Base-by-base conservation (phyloP, 2,113 vertebrate genomes). In the Syrmaticus mikado region DNA sequence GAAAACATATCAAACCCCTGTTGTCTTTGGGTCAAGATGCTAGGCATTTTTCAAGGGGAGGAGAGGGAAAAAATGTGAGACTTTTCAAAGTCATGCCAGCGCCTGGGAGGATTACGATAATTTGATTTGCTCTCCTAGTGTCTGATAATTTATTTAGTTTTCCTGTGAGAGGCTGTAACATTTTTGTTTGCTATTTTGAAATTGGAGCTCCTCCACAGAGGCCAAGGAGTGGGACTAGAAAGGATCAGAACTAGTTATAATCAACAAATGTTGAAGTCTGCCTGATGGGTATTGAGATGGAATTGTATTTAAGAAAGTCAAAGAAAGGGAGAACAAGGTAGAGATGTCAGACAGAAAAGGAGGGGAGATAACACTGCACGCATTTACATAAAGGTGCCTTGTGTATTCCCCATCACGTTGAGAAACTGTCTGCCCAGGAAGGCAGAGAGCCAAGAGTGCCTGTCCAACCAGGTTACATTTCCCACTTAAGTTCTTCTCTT, bases 101-200 rank as follows among this genome's bases (percentile, higher is more conserved):
- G 70, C 91, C 89, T 93, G 50, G 52, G 93, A 97, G 94, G 60
- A 95, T 95, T 95, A 71, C 92, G 40, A 71, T 94, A 94, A 95
- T 95, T 97, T 28, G 32, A 58, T 96, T 96, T 97, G 83, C 90
- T 94, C 77, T 82, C 94, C 85, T 86, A 91, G 68, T 17, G 85
- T 87, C 85, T 89, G 78, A 96, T 97, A 93, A 97, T 97, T 97
- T 97, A 96, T 97, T 97, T 97, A 96, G 86, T 92, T 96, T 96
- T 91, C 94, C 95, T 96, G 24, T 68, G 96, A 97, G 95, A 96
- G 90, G 55, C 87, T 91, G n/a, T 91, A 97, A 95, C 25, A 41
- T 94, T 96, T 96, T 97, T 96, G 95, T 97, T 97, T 97, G 95
- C 91, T 97, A 82, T 97, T 97, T 97, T 96, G 88, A 87, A 97